Evolutionary conservation across 2,113 vertebrate species (phyloP).

Genomic region (Grus americana): DNA sequence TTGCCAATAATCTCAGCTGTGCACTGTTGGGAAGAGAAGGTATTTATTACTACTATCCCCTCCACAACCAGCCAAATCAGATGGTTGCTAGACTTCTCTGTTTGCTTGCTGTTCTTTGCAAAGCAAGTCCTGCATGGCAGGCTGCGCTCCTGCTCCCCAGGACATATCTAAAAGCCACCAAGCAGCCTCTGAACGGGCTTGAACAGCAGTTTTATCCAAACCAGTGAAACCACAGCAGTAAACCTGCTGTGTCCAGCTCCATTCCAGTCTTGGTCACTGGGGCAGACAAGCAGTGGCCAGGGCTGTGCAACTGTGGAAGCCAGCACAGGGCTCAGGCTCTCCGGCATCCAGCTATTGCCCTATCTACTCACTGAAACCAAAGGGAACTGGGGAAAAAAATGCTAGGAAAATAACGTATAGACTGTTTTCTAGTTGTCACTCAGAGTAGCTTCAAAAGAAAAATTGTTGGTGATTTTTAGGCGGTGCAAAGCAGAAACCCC

Average conservation of each 20-base stretch:
- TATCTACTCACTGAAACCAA: background rate
- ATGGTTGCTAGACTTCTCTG: background rate
- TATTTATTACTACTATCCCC: background rate
- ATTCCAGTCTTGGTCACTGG: background rate
- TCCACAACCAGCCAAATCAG: background rate
- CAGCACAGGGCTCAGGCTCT: background rate
- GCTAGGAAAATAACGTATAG: background rate
- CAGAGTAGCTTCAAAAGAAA: background rate
- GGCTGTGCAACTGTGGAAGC: background rate
- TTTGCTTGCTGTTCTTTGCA: background rate
- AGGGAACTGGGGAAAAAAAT: background rate
- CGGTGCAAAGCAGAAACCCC: background rate
- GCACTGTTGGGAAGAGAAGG: background rate
- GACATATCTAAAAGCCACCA: background rate
- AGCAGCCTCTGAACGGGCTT: background rate
- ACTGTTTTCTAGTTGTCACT: background rate
- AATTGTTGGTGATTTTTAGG: background rate
- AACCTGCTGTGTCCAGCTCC: background rate
- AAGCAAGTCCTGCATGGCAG: background rate
- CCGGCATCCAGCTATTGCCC: background rate
- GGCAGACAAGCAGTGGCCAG: background rate
- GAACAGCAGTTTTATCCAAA: background rate
- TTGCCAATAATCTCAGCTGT: background rate
- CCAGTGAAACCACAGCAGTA: background rate
- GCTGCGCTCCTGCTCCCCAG: background rate